Evolutionary conservation across 1,140 invertebrate genomes (phyloP).

Genomic region (Bombus sibiricus): DNA sequence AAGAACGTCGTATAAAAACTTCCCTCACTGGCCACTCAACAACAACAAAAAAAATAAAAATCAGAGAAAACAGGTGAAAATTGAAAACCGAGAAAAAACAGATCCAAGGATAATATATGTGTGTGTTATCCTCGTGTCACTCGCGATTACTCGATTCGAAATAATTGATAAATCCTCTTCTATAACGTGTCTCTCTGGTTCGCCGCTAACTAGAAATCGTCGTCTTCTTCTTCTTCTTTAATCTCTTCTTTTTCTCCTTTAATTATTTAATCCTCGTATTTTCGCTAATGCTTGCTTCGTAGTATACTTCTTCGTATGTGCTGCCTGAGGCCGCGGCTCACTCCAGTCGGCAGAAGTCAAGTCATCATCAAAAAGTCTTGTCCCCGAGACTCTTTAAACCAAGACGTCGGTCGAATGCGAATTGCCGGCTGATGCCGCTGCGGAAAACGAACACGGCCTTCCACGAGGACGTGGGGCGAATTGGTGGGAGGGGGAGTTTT

Average conservation of each 20-base stretch:
- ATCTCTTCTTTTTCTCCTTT: background rate
- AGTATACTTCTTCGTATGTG: conserved; percentile 48
- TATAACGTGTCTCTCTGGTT: background rate
- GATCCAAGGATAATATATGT: background rate
- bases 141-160: conserved; percentile 49
- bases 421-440: conserved; percentile 82
- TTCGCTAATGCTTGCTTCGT: background rate
- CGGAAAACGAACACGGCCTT: conserved; percentile 56
- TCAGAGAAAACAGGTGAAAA: conserved; percentile 10
- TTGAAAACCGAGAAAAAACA: background rate
- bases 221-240: background rate
- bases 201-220: background rate
- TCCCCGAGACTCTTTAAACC: conserved; percentile 90
- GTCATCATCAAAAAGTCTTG: conserved; percentile 86
- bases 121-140: conserved; percentile 14
- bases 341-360: conserved; percentile 89
- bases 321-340: conserved; percentile 82
- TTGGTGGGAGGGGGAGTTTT: conserved; percentile 65
- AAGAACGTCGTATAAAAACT: conserved; percentile 19
- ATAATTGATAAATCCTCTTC: conserved; percentile 46
- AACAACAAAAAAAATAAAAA: conserved; percentile 6
- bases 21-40: conserved; percentile 60
- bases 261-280: background rate
- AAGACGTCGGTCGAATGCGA: conserved; percentile 95
- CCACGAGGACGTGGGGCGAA: conserved; percentile 72